Conservation (phyloP, 23 tunicate species). For the Halocynthia roretzi region DNA sequence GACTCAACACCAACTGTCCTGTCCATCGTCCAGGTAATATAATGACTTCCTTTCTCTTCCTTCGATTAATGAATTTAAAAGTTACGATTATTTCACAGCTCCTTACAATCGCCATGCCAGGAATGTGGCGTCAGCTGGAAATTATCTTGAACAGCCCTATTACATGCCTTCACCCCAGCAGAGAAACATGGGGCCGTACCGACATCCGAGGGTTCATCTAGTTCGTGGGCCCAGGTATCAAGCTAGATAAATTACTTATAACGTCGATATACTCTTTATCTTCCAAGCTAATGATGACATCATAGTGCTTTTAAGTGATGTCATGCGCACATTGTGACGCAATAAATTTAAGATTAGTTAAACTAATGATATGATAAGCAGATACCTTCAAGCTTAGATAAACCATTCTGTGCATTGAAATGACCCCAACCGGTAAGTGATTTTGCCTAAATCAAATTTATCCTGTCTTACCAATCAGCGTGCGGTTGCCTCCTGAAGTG, state of each 20-base stretch:
- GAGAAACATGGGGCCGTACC: background rate
- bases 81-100: background rate
- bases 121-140: background rate
- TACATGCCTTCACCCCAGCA: background rate
- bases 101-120: background rate
- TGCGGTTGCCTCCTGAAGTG: background rate
- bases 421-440: background rate
- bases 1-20: no score
- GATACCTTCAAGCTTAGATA: no score
- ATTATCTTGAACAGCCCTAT: background rate
- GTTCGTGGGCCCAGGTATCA: no score
- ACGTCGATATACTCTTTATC: no score
- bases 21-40: no score
- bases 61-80: conserved; percentile 6
- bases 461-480: background rate
- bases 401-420: no score
- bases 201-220: background rate
- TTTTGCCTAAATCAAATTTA: background rate
- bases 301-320: no score
- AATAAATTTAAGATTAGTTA: no score
- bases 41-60: background rate
- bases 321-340: no score
- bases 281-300: no score
- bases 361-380: no score
- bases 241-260: no score